phyloP scores from a whole-genome alignment of 2,888 invertebrate species.

The Sarcophaga carnaria region DNA sequence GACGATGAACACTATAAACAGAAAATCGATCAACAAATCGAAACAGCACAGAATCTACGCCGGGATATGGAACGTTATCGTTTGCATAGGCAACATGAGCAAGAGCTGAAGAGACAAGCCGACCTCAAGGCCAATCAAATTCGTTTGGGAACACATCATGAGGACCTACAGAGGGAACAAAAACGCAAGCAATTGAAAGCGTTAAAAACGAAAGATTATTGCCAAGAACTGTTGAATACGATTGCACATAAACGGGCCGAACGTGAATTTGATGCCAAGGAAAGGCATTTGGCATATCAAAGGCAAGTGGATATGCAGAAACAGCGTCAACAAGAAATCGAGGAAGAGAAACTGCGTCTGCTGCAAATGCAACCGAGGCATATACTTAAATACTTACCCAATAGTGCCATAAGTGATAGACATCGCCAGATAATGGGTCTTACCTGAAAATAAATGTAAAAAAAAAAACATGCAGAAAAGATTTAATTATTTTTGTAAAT shows the following conservation, averaged over 20 bases:
- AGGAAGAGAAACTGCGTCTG: constrained; percentile 39
- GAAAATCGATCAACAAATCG: constrained; percentile 16
- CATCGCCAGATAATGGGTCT: constrained; percentile 39
- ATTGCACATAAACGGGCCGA: constrained; percentile 6
- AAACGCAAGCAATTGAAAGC: not conserved
- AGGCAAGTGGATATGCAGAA: constrained; percentile 2
- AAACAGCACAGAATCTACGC: not conserved
- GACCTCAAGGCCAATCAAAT: not conserved
- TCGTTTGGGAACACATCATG: not conserved
- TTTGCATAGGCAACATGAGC: not conserved
- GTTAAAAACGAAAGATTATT: constrained; percentile 6
- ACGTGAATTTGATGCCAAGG: not conserved
- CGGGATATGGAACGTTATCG: constrained; percentile 7
- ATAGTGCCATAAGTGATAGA: constrained; percentile 13
- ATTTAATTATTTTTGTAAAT: not conserved
- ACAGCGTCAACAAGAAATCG: constrained; percentile 25
- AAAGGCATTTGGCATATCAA: not conserved
- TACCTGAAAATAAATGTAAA: constrained; percentile 50
- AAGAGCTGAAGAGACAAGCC: not conserved
- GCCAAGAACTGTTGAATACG: constrained; percentile 35
- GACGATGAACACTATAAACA: constrained; percentile 29
- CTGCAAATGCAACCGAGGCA: constrained; percentile 15
- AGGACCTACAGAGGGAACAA: not conserved
- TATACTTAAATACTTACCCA: constrained; percentile 40
- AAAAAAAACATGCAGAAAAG: not conserved